Base-by-base conservation (phyloP, 2,888 invertebrate species). In the Callyntrura guangdongensis region DNA sequence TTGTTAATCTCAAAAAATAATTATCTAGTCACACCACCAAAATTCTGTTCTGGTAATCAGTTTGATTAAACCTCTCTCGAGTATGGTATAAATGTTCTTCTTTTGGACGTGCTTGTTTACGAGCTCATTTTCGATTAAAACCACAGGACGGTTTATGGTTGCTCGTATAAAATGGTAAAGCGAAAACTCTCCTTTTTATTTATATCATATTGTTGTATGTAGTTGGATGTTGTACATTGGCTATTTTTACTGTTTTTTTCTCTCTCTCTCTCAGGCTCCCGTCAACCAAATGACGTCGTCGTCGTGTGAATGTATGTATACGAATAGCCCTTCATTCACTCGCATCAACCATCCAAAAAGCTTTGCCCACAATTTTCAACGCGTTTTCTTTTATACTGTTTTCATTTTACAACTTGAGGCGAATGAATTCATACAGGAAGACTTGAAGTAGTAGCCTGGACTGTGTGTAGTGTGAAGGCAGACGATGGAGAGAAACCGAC, bases 11-110 rank as follows among this genome's bases (percentile, higher is more conserved):
- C 84, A 27, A 85, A 83, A 69, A 85, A 85, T 85, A 69, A 85
- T 69, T 56, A 86, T 86, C 88, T 45, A 25, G 72, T 61, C 22
- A 45, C 25, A 82, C 81, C 59, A 87, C 47, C 49, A 27, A 79
- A 87, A 84, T 56, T 84, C 74, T 89, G 64, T 89, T 74, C 64
- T 79, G 64, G 89, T 89, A 89, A 89, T 89, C 89, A 89, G 84
- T 84, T 89, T 89, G 89, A 89, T 89, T 89, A 89, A 89, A 89
- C 89, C 82, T 61, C 36, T 36, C 36, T 36, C 36, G 36, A 36
- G 36, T 17, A 36, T 4, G 9, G 85, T 25, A 12, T 64, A 77
- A 27, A 47, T 79, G 79, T 36, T 17, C 74, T 49, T 61, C 64
- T 36, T 61, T 72, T 61, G 59, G 74, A 89, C 74, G 83, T 77